Percentiles rank a stretch among this genome's conserved stretches.
phyloP scores from a whole-genome alignment of 2,797 vertebrate genomes.

The Poecilia picta region DNA sequence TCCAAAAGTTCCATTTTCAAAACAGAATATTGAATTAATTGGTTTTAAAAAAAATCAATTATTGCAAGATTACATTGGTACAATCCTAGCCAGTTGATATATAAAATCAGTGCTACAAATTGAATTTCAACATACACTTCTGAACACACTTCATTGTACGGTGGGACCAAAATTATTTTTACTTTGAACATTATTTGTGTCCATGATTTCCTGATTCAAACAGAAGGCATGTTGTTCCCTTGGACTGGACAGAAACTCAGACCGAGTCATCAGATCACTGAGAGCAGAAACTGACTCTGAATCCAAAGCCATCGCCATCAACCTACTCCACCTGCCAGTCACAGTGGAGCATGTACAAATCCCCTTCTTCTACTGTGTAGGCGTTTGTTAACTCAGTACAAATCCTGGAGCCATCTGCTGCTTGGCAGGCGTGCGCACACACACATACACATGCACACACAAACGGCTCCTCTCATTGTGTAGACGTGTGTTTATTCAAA shows the following conservation, averaged over 20 bases:
- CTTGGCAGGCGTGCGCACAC: constrained; percentile 31
- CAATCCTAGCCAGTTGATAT: not conserved
- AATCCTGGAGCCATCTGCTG: constrained; percentile 67
- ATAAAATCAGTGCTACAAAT: not conserved
- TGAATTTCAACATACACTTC: not conserved
- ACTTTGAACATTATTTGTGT: not conserved
- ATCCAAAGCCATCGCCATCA: constrained; percentile 4
- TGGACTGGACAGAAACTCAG: constrained; percentile 3
- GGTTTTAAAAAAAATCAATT: not conserved
- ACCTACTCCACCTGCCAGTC: not conserved
- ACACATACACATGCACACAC: not conserved
- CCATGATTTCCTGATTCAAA: not conserved
- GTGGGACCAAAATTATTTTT: not conserved
- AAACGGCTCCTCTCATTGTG: constrained; percentile 16
- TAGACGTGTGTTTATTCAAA: not conserved
- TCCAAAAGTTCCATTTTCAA: too few species aligned
- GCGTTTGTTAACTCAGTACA: constrained; percentile 15
- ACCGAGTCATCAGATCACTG: not conserved
- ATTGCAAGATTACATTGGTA: not conserved
- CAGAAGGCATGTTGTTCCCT: not conserved
- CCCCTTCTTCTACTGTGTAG: constrained; percentile 30
- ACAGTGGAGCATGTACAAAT: constrained; percentile 37
- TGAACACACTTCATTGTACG: not conserved
- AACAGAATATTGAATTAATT: too few species aligned
- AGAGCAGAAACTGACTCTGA: constrained; percentile 5